Base-by-base conservation (phyloP, 2,888 invertebrate genomes). In the Antheraea assamensis region DNA sequence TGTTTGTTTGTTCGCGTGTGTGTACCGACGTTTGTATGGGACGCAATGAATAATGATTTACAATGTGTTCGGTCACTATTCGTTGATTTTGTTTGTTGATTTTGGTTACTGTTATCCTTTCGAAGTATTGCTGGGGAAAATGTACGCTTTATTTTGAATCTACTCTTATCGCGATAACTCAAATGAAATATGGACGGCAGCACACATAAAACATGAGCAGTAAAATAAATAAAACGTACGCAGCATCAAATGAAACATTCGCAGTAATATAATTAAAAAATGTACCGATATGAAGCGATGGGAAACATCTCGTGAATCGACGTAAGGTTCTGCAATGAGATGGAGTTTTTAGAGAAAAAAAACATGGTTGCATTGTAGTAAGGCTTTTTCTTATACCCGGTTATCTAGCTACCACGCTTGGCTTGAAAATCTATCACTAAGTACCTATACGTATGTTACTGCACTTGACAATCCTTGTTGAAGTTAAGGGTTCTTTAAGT, bases 11-110 rank as follows among this genome's bases (percentile, higher is more conserved):
- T 84, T 81, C 80, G 84, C 85, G 85, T 85, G 87, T 87, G 83
- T 85, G 87, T 86, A 81, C 81, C 78, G 89, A 93, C 93, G 90
- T 92, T 92, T 93, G 93, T 93, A 93, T 93, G 89, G 93, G 82
- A 79, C 81, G 80, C 83, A 85, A 79, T 86, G 92, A 92, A 92
- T 93, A 93, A 93, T 92, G 93, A 92, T 92, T 91, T 92, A 92
- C 92, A 89, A 88, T 89, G 87, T 88, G 84, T 86, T 84, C 82
- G 81, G 42, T 17, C 52, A 58, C 64, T 73, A 68, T 75, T 68
- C 72, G 52, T 52, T 68, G 47, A 74, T 73, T 75, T 75, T 71
- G 73, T 76, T 52, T 55, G 66, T 71, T n/a, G 64, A 49, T 52
- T 68, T 68, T n/a, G 49, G 71, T 27, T 30, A 72, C 47, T 73